A percentile compares a stretch with the other conserved stretches of the same genome.
Conservation (phyloP, 2,888 invertebrate genomes). For the Chymomyza fuscimana region DNA sequence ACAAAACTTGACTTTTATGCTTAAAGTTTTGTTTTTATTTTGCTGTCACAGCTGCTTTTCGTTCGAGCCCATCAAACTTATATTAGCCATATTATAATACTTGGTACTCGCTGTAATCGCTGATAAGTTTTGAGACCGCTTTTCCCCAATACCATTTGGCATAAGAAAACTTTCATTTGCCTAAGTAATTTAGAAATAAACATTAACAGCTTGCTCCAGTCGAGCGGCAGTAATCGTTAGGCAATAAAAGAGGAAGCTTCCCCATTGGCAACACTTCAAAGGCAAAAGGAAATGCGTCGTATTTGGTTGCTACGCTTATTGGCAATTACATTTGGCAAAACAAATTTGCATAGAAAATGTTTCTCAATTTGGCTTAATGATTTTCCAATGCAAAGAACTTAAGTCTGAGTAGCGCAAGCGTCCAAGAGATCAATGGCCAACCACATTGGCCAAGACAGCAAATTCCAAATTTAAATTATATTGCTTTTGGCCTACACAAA, state of each 20-base stretch:
- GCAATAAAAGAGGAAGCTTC: conserved; percentile 47
- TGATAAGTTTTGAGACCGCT: neutral
- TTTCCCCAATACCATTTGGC: neutral
- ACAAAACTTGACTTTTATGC: neutral
- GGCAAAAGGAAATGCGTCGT: conserved; percentile 9
- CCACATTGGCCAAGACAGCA: conserved; percentile 39
- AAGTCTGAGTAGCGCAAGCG: conserved; percentile 6
- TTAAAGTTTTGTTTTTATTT: neutral
- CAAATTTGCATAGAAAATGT: conserved; percentile 68
- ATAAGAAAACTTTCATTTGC: neutral
- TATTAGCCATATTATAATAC: neutral
- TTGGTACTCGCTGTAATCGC: neutral
- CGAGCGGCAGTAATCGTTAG: conserved; percentile 62
- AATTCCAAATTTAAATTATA: conserved; percentile 33
- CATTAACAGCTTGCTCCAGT: conserved; percentile 44
- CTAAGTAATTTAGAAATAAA: conserved; percentile 52
- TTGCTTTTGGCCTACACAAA: neutral
- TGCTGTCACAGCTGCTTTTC: neutral
- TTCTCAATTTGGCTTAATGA: conserved; percentile 61
- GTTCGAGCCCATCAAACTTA: neutral
- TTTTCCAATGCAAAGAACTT: conserved; percentile 54
- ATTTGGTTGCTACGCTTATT: conserved; percentile 28
- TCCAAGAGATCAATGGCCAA: conserved; percentile 34
- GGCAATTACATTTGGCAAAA: conserved; percentile 58
- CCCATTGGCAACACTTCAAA: conserved; percentile 38